A percentile compares a stretch with the other conserved stretches of the same genome.
These are phyloP conservation scores for Agapornis roseicollis DNA, from an alignment of 2,113 vertebrate species.

Conservation along the genomic window DNA sequence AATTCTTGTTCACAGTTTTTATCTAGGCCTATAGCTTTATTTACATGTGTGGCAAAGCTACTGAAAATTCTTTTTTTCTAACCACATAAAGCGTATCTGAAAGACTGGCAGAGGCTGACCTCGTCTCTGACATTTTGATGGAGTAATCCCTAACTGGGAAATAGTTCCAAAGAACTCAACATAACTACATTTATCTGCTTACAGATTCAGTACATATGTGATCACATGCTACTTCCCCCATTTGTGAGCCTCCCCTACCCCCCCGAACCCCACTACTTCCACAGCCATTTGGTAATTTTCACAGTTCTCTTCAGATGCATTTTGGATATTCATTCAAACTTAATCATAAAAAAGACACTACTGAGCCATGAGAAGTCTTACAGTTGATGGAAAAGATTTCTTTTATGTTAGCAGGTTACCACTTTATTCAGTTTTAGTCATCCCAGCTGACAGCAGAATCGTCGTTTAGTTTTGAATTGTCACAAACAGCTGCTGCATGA, in stretches of 20 bases:
- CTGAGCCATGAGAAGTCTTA: background rate
- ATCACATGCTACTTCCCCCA: background rate
- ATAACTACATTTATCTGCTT: background rate
- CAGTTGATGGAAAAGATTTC: background rate
- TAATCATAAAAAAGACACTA: background rate
- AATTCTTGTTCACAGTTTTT: background rate
- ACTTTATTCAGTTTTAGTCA: background rate
- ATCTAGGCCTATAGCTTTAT: background rate
- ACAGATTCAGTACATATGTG: background rate
- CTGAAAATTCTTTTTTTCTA: background rate
- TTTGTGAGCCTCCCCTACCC: too few species aligned
- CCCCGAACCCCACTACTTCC: background rate
- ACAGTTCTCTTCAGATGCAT: background rate
- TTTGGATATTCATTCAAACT: background rate
- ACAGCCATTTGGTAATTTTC: background rate
- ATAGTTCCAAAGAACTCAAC: background rate
- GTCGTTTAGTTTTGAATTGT: background rate
- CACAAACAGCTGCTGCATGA: background rate
- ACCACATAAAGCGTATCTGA: background rate
- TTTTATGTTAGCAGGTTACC: background rate
- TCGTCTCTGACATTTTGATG: background rate
- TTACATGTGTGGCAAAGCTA: background rate
- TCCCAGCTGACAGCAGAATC: background rate
- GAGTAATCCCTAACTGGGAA: background rate
- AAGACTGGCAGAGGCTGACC: background rate